Conservation (phyloP, 2,888 invertebrate genomes). For the Neuroscelio doddi region DNA sequence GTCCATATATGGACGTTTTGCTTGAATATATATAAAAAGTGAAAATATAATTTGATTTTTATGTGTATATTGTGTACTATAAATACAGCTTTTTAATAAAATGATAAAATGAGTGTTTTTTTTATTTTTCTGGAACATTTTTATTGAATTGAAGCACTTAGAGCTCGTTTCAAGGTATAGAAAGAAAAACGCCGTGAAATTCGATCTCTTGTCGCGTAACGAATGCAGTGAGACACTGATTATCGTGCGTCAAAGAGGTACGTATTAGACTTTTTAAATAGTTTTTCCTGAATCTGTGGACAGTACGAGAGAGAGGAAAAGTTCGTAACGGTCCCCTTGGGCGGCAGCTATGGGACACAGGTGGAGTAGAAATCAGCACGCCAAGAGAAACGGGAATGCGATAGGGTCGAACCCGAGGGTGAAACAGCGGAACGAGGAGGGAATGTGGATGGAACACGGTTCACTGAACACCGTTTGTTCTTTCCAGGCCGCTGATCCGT, state of each 20-base stretch:
- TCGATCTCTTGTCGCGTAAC: constrained; percentile 25
- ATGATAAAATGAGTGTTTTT: no score
- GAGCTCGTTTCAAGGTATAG: constrained; percentile 1
- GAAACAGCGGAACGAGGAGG: constrained; percentile 26
- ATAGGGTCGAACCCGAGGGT: constrained; percentile 40
- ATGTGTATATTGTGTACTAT: no score
- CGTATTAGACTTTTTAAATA: constrained; percentile 38
- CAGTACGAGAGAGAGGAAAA: neutral
- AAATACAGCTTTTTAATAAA: no score
- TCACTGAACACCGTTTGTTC: constrained; percentile 70
- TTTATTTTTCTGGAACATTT: constrained; percentile 1
- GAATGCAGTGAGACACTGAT: constrained; percentile 38
- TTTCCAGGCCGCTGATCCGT: constrained; percentile 69
- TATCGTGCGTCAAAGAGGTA: constrained; percentile 27
- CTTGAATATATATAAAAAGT: no score
- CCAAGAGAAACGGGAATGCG: constrained; percentile 47
- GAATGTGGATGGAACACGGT: constrained; percentile 64
- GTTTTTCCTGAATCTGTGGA: constrained; percentile 20
- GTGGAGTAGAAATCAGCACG: constrained; percentile 52
- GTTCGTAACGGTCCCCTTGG: constrained; percentile 21
- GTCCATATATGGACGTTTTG: no score
- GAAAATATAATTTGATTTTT: no score
- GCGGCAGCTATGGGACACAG: constrained; percentile 41
- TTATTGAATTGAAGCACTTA: constrained; percentile 13
- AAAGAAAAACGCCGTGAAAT: constrained; percentile 17